A percentile compares a stretch with the other conserved stretches of the same genome.
Evolutionary conservation across 2,113 vertebrate genomes (phyloP).

Genomic region (Potamarius usumacintae): DNA sequence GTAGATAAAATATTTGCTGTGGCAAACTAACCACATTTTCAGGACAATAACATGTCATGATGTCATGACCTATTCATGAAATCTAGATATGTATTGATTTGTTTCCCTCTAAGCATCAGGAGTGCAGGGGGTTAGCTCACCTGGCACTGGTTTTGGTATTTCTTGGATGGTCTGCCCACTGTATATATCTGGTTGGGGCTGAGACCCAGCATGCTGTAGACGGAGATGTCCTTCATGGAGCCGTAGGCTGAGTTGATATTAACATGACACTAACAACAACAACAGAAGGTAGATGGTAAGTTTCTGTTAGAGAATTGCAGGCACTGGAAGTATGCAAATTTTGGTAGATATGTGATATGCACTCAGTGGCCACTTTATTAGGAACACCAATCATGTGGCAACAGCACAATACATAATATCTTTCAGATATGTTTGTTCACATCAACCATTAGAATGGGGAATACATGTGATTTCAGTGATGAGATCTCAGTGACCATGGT

Average conservation of each 20-base stretch:
- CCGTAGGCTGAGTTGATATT: constrained; percentile 94
- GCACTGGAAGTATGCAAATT: neutral
- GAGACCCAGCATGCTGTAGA: constrained; percentile 93
- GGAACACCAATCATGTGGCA: neutral
- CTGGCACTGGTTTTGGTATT: constrained; percentile 95
- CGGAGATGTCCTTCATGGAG: constrained; percentile 97
- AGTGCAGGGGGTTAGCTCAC: constrained; percentile 65
- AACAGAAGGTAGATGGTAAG: constrained; percentile 32
- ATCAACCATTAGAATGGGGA: neutral
- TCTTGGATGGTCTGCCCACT: constrained; percentile 93
- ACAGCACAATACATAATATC: neutral
- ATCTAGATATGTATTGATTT: neutral
- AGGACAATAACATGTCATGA: neutral
- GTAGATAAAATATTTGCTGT: neutral
- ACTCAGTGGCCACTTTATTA: neutral
- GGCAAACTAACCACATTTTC: neutral
- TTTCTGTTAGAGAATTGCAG: neutral
- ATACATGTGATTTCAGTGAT: neutral
- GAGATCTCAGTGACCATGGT: neutral
- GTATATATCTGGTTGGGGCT: constrained; percentile 93
- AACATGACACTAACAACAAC: constrained; percentile 87
- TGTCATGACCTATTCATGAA: neutral
- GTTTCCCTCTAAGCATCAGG: neutral
- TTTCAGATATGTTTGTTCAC: neutral
- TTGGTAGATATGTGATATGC: neutral